phyloP scores from a whole-genome alignment of 2,797 vertebrate genomes.

The Muscicapa striata region DNA sequence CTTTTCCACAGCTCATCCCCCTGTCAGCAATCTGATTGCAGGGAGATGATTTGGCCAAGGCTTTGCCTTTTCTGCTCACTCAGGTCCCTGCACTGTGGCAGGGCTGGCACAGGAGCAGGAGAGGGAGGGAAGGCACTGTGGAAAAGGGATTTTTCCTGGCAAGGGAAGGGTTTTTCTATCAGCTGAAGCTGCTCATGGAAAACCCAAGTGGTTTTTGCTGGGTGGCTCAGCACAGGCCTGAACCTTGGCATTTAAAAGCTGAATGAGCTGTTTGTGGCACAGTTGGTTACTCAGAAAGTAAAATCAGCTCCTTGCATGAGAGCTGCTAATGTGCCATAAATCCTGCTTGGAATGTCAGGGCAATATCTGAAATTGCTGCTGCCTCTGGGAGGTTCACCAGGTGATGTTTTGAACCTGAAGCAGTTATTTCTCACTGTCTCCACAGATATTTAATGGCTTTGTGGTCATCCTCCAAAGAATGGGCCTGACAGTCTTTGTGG shows the following conservation, averaged over 20 bases:
- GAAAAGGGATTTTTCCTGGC: neutral
- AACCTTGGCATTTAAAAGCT: neutral
- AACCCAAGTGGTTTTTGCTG: neutral
- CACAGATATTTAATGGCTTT: neutral
- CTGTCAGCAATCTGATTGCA: neutral
- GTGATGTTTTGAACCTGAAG: neutral
- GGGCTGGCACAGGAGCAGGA: neutral
- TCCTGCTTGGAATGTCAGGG: neutral
- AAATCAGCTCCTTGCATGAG: neutral
- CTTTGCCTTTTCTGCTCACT: neutral
- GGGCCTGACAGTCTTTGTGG: neutral
- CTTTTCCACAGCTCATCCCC: neutral
- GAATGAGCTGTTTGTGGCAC: neutral
- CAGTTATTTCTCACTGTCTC: neutral
- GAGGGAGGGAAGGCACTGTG: neutral
- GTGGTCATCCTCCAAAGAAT: neutral
- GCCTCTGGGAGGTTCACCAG: neutral
- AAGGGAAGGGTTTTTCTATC: neutral
- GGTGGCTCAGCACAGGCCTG: neutral
- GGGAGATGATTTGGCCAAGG: neutral
- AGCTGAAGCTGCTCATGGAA: neutral
- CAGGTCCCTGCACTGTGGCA: neutral
- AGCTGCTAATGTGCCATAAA: neutral
- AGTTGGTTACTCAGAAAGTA: neutral
- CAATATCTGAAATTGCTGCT: neutral